Evolutionary conservation across 92 coral and sea anemone genomes (phyloP), one percentile per base, ranked within the genome.

Genomic region (Bergia sp.): DNA sequence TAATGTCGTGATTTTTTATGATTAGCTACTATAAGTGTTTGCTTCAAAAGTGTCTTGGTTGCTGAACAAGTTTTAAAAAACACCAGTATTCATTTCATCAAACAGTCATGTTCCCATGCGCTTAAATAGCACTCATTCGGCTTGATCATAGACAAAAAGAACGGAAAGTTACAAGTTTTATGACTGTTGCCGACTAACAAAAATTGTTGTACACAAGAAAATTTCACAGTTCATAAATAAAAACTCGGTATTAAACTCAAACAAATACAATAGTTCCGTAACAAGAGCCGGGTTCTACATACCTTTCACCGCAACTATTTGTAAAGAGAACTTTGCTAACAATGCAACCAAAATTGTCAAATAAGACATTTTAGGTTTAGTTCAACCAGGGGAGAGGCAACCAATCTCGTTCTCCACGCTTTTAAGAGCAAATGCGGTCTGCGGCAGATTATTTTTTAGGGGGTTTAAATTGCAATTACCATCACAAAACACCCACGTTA

Each of bases 401-500:
- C 0, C 50, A 39, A 15, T 18, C 75, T 82, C 2, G 37, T 42
- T 29, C 73, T 7, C 75, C 5, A 65, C 47, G 65, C 75, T 12
- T 82, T 18, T 39, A 43, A 64, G 50, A 39, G 15, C 21, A 40
- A 61, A 16, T 13, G 57, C 39, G 76, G 36, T 6, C 39, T 67
- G 53, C 50, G 6, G 55, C 86, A 61, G 86, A 41, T 61, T 82
- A 40, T 64, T 38, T 82, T 61, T 64, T 39, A 7, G 55, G 50
- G 86, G 86, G 18, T 42, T 65, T 82, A 58, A 82, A 82, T 16
- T 21, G 5, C 5, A 39, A 67, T 82, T 82, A 64, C 74, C 86
- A 82, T 82, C 21, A 64, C 76, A 82, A 82, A 37, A 82, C 86
- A 82, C 76, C 86, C 57, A 82, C 86, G 66, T 82, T 65, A 65